A percentile compares a stretch with the other conserved stretches of the same genome.
Conservation (phyloP, 2,888 invertebrate genomes). For the Patella ulyssiponensis region DNA sequence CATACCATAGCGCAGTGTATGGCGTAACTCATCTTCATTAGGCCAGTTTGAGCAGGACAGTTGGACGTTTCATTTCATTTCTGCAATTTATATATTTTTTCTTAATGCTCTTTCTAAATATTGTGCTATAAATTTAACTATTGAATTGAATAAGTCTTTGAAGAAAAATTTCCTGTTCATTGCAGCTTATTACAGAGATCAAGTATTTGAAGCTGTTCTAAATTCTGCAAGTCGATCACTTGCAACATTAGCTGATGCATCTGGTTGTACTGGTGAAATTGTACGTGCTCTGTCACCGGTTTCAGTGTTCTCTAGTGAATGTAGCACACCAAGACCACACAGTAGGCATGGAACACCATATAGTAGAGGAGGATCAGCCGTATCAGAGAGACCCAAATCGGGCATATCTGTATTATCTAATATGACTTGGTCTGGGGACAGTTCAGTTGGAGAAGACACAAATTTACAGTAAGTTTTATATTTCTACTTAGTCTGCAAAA, state of each 20-base stretch:
- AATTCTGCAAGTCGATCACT: constrained; percentile 62
- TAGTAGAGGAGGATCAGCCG: constrained; percentile 40
- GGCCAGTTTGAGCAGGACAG: too few relatives aligned
- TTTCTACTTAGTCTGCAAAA: too few relatives aligned
- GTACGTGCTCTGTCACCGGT: constrained; percentile 57
- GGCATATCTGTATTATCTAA: constrained; percentile 64
- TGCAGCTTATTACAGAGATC: constrained; percentile 63
- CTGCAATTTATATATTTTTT: too few relatives aligned
- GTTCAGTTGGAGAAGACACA: constrained; percentile 49
- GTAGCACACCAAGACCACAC: constrained; percentile 45
- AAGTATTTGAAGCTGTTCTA: constrained; percentile 66
- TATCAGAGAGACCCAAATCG: constrained; percentile 55
- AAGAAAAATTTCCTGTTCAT: constrained; percentile 10
- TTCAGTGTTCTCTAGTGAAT: constrained; percentile 48
- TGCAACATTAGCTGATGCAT: constrained; percentile 66
- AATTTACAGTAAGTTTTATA: constrained; percentile 61
- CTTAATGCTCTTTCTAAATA: background rate
- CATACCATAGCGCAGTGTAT: too few relatives aligned
- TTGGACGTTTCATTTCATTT: too few relatives aligned
- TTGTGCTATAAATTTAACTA: too few relatives aligned
- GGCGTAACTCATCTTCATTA: too few relatives aligned
- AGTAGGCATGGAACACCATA: constrained; percentile 38
- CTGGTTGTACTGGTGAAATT: constrained; percentile 67
- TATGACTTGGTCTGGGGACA: constrained; percentile 66
- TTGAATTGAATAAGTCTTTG: background rate